phyloP scores from a whole-genome alignment of 1,140 invertebrate species.

The Bombus confusus region DNA sequence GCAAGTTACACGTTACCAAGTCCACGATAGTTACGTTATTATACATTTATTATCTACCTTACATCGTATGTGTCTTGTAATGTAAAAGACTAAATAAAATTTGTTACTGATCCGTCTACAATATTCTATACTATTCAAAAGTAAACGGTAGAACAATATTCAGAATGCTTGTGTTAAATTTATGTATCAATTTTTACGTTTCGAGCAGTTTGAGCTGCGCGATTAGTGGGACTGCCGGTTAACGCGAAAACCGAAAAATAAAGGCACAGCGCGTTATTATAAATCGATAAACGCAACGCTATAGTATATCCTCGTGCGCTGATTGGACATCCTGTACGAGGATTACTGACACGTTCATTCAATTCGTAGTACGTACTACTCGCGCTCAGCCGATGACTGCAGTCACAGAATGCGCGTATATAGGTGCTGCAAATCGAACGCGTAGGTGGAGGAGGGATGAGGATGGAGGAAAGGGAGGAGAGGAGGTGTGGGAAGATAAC shows the following conservation, averaged over 20 bases:
- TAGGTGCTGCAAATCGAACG: constrained; percentile 26
- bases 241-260: neutral
- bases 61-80: too few relatives aligned
- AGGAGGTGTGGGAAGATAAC: constrained; percentile 53
- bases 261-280: constrained; percentile 12
- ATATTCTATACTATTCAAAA: too few relatives aligned
- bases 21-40: too few relatives aligned
- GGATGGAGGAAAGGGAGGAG: neutral
- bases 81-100: too few relatives aligned
- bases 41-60: too few relatives aligned
- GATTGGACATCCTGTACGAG: constrained; percentile 65
- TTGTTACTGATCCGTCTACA: too few relatives aligned
- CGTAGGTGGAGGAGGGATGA: neutral
- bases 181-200: neutral
- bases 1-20: too few relatives aligned
- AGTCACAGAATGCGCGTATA: constrained; percentile 33
- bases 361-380: constrained; percentile 59
- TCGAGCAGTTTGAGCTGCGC: neutral
- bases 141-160: too few relatives aligned
- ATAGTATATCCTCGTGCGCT: constrained; percentile 55
- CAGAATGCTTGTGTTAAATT: too few relatives aligned
- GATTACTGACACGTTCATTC: constrained; percentile 64
- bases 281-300: constrained; percentile 29
- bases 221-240: neutral
- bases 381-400: constrained; percentile 31